phyloP scores from a whole-genome alignment of 2,888 invertebrate species.

The Calliopum simillimum region DNA sequence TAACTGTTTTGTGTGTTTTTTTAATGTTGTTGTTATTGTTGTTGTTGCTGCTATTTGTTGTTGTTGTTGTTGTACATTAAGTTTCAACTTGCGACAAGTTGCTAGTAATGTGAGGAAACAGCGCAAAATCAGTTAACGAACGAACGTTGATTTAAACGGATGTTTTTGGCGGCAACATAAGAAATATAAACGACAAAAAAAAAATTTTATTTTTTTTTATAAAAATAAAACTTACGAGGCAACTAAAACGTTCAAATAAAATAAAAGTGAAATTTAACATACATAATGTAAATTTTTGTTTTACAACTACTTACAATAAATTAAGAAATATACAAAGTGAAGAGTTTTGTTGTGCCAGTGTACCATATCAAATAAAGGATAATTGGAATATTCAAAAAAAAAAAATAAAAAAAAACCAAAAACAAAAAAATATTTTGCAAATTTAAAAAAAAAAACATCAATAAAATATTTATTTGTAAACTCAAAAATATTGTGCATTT shows the following conservation, averaged over 20 bases:
- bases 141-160: slow-evolving; percentile 63
- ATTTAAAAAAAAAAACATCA: too few species aligned
- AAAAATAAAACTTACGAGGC: slow-evolving; percentile 7
- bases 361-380: background rate
- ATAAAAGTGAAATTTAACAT: slow-evolving; percentile 59
- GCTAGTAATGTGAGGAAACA: slow-evolving; percentile 52
- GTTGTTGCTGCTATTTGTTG: slow-evolving; percentile 38
- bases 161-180: slow-evolving; percentile 50
- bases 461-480: too few species aligned
- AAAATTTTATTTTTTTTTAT: too few species aligned
- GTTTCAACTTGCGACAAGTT: slow-evolving; percentile 46
- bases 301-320: background rate
- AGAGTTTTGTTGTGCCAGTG: background rate
- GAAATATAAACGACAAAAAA: slow-evolving; percentile 22
- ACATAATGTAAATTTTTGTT: slow-evolving; percentile 27
- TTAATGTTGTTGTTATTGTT: slow-evolving; percentile 1
- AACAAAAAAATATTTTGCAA: too few species aligned
- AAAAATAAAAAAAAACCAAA: too few species aligned
- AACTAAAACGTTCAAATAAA: slow-evolving; percentile 24
- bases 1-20: slow-evolving; percentile 10
- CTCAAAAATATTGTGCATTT: too few species aligned
- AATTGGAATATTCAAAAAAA: background rate
- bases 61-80: too few species aligned
- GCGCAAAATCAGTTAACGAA: slow-evolving; percentile 64
- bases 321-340: background rate